Percentiles rank a stretch among this genome's conserved stretches.
These are phyloP conservation scores for Chrosomus eos DNA, from an alignment of 2,797 vertebrate species.

Conservation along the genomic window DNA sequence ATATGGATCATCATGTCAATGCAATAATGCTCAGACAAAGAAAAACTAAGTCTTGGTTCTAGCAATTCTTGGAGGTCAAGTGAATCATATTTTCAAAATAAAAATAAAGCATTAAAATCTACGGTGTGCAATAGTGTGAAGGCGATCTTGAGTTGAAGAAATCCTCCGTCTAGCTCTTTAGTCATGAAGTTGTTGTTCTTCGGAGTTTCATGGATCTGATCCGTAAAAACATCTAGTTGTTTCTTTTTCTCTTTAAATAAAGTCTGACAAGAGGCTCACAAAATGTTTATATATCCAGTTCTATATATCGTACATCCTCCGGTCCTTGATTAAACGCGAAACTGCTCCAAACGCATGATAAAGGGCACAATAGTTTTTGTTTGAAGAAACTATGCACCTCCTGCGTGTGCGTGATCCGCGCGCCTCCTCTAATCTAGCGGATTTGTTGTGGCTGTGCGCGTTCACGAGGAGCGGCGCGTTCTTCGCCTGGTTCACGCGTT, in stretches of 20 bases:
- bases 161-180: constrained; percentile 13
- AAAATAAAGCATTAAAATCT: background rate
- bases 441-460: constrained; percentile 68
- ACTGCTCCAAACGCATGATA: background rate
- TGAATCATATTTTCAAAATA: background rate
- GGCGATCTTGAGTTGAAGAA: constrained; percentile 24
- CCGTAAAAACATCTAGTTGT: constrained; percentile 22
- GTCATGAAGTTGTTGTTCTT: constrained; percentile 44
- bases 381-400: constrained; percentile 53
- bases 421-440: constrained; percentile 72
- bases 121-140: background rate
- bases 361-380: background rate
- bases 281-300: background rate
- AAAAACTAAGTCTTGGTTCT: background rate
- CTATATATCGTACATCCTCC: background rate
- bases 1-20: background rate
- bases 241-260: constrained; percentile 16
- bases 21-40: constrained; percentile 23
- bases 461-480: constrained; percentile 62
- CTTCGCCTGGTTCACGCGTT: background rate
- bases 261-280: background rate
- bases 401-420: constrained; percentile 18
- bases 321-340: background rate
- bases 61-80: background rate
- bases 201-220: constrained; percentile 31